Percentiles rank a stretch among this genome's conserved stretches.
phyloP scores from a whole-genome alignment of 2,797 vertebrate species.

The Octomys mimax region DNA sequence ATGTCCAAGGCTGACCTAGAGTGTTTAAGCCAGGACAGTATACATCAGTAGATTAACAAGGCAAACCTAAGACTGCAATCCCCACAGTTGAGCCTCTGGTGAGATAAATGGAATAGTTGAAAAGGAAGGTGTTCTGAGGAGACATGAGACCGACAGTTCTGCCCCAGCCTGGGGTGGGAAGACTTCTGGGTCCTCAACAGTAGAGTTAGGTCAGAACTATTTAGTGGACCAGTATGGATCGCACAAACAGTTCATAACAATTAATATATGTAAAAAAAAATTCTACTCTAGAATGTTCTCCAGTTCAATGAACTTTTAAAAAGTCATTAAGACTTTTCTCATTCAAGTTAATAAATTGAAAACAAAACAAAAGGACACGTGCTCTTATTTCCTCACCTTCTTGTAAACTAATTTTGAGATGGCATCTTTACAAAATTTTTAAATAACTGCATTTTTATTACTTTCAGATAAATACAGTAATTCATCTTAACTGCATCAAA shows the following conservation, averaged over 20 bases:
- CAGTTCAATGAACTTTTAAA: neutral
- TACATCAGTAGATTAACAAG: neutral
- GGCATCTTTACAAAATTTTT: conserved; percentile 63
- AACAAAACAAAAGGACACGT: conserved; percentile 49
- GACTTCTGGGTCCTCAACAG: neutral
- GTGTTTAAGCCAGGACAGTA: neutral
- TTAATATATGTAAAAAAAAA: neutral
- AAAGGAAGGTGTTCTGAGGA: neutral
- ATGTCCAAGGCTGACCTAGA: neutral
- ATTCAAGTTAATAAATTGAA: conserved; percentile 50
- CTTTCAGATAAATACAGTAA: conserved; percentile 75
- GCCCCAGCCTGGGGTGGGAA: neutral
- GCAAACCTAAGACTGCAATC: neutral
- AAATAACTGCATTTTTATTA: conserved; percentile 78
- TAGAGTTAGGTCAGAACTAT: neutral
- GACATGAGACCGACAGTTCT: neutral
- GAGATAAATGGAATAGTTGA: neutral
- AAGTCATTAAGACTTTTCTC: conserved; percentile 48
- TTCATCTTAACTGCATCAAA: conserved; percentile 77
- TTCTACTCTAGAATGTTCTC: conserved; percentile 30
- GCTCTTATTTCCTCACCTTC: conserved; percentile 59
- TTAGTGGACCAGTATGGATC: neutral
- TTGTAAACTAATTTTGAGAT: conserved; percentile 70
- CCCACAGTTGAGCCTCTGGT: neutral
- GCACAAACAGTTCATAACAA: neutral